Evolutionary conservation across 2,797 vertebrate species (phyloP).

Genomic region (Dipus sagitta): DNA sequence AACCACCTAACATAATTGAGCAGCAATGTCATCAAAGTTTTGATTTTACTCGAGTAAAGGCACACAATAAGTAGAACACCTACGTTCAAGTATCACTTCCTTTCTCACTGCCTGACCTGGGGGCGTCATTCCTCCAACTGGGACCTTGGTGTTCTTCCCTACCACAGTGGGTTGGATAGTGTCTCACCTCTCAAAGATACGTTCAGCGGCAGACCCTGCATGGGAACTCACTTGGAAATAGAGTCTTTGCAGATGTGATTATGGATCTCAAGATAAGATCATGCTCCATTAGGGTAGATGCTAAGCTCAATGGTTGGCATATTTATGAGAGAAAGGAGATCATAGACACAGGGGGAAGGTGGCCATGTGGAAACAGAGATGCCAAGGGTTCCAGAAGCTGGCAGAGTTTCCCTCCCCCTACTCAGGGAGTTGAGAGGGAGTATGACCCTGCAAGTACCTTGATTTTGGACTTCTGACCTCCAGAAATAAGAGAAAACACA

Average conservation of each 20-base stretch:
- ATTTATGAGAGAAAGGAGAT: background rate
- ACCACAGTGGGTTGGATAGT: background rate
- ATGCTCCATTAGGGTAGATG: background rate
- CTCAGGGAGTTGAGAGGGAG: background rate
- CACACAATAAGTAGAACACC: background rate
- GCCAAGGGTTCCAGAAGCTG: background rate
- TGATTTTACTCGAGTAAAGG: conserved; percentile 53
- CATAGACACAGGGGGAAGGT: background rate
- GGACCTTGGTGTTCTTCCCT: background rate
- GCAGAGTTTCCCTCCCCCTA: background rate
- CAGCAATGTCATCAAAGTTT: background rate
- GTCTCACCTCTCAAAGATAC: background rate
- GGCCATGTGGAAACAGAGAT: background rate
- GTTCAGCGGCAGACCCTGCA: background rate
- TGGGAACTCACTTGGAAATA: conserved; percentile 14
- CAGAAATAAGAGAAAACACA: conserved; percentile 21
- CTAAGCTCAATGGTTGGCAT: background rate
- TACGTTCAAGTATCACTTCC: conserved; percentile 4
- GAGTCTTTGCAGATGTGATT: conserved; percentile 14
- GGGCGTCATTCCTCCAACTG: background rate
- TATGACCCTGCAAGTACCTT: background rate
- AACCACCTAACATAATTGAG: conserved; percentile 37
- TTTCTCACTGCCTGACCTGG: background rate
- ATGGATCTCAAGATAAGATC: background rate
- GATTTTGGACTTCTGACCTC: conserved; percentile 12